Evolutionary conservation across 2,888 invertebrate species (phyloP).

Genomic region (Eupithecia centaureata): DNA sequence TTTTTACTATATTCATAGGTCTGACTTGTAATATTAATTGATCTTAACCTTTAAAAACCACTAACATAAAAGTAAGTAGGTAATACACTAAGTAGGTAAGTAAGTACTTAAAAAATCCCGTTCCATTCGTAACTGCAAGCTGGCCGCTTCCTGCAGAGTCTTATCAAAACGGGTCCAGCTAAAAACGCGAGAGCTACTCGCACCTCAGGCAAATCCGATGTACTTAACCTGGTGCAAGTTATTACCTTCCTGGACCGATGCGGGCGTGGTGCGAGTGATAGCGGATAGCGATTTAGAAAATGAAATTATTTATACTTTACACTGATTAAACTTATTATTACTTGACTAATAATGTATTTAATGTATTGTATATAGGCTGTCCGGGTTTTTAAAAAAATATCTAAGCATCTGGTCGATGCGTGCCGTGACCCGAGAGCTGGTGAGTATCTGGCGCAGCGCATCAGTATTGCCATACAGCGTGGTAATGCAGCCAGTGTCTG

Average conservation of each 20-base stretch:
- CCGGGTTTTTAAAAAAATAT: no score
- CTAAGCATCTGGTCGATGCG: no score
- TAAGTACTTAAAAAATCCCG: conserved; percentile 11
- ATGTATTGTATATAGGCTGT: no score
- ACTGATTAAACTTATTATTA: no score
- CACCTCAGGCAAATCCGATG: conserved; percentile 37
- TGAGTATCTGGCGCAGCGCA: no score
- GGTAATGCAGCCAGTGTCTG: no score
- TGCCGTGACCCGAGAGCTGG: no score
- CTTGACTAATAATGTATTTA: no score
- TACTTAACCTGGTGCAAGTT: conserved; percentile 35
- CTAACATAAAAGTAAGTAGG: not conserved
- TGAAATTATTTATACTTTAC: no score
- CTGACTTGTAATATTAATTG: not conserved
- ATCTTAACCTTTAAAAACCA: not conserved
- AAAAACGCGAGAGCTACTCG: conserved; percentile 27
- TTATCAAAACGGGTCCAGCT: conserved; percentile 29
- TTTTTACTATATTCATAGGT: no score
- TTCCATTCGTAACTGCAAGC: not conserved
- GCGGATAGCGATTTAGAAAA: not conserved
- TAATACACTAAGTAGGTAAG: no score
- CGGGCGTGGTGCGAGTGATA: conserved; percentile 43
- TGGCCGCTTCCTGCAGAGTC: conserved; percentile 23
- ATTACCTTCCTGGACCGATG: conserved; percentile 65
- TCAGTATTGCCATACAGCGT: no score